Evolutionary conservation across 2,113 vertebrate genomes (phyloP).

Genomic region (Ophthalmolycus amberensis): DNA sequence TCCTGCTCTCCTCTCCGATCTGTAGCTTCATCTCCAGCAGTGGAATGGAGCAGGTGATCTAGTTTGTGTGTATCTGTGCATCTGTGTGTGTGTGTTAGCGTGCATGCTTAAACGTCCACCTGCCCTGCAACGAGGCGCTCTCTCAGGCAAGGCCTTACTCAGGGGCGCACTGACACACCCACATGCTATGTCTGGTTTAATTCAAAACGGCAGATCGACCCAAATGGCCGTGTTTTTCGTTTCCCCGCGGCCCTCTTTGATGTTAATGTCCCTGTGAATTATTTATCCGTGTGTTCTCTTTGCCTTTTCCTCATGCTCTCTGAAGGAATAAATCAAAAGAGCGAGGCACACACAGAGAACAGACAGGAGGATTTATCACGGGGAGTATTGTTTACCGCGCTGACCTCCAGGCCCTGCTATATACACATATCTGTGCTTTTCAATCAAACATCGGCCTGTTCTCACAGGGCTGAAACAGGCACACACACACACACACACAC

Average conservation of each 20-base stretch:
- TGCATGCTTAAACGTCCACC: conserved; percentile 52
- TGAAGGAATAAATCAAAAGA: conserved; percentile 80
- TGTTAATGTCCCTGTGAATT: conserved; percentile 83
- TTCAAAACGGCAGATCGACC: conserved; percentile 78
- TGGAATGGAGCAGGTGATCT: conserved; percentile 43
- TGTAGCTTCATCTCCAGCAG: conserved; percentile 34
- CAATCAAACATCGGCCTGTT: conserved; percentile 67
- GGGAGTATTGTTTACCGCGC: conserved; percentile 76
- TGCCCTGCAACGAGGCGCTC: conserved; percentile 38
- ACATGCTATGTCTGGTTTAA: conserved; percentile 68
- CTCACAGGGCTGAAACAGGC: conserved; percentile 48
- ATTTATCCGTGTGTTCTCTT: conserved; percentile 81
- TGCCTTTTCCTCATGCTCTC: conserved; percentile 72
- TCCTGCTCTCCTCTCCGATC: conserved; percentile 34
- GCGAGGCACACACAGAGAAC: conserved; percentile 63
- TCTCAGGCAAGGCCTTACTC: conserved; percentile 50
- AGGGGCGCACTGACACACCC: conserved; percentile 40
- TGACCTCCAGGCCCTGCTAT: conserved; percentile 74
- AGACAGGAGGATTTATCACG: conserved; percentile 78
- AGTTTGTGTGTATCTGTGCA: conserved; percentile 2
- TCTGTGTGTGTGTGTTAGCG: not conserved
- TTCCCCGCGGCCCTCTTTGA: conserved; percentile 80
- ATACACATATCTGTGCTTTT: conserved; percentile 72
- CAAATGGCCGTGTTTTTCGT: conserved; percentile 77
- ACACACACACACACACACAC: conserved; percentile 10